Evolutionary conservation across 1,140 invertebrate species (phyloP), one percentile per base, ranked within the genome.

Genomic region (Helicoverpa armigera): DNA sequence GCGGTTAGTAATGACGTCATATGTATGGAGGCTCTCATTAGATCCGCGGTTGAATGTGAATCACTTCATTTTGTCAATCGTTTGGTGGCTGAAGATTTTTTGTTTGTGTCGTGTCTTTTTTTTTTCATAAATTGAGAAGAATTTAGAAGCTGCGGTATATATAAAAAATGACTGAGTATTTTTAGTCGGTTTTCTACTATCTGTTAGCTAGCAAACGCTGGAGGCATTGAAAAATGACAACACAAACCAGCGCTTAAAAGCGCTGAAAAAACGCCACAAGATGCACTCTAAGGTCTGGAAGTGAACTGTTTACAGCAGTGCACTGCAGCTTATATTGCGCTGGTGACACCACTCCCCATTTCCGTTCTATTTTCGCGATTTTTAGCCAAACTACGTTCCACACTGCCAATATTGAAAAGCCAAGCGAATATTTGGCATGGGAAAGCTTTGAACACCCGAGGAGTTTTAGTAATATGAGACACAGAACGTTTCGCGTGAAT

Each of bases 321-420:
- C 70, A n/a, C 58, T 43, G 54, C 75, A 77, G 70, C 69, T 80
- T 84, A 85, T 86, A 88, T 87, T 88, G 85, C 84, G 60, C 54
- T 67, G 75, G 86, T 84, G 87, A 86, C 87, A 88, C 67, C 72
- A 83, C 83, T 82, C 65, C 85, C 83, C 72, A 87, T 85, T 86
- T 88, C 88, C 85, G 78, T 82, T 85, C 81, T 65, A 88, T 84
- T 86, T 89, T 79, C 80, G 76, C 81, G 79, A 85, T 85, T 88
- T 89, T 88, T 88, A 85, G 79, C 84, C 83, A 86, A 88, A 88
- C 83, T 87, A 79, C 82, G 77, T 65, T 72, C 81, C 65, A 60
- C 80, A 80, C 79, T 78, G 85, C 87, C 85, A 87, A 88, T 89
- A 89, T 88, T 89, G 85, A 83, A 85, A 85, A 85, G 80, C 76